Percentiles rank a stretch among this genome's conserved stretches.
Evolutionary conservation across 2,113 vertebrate species (phyloP).

Genomic region (Asarcornis scutulata): DNA sequence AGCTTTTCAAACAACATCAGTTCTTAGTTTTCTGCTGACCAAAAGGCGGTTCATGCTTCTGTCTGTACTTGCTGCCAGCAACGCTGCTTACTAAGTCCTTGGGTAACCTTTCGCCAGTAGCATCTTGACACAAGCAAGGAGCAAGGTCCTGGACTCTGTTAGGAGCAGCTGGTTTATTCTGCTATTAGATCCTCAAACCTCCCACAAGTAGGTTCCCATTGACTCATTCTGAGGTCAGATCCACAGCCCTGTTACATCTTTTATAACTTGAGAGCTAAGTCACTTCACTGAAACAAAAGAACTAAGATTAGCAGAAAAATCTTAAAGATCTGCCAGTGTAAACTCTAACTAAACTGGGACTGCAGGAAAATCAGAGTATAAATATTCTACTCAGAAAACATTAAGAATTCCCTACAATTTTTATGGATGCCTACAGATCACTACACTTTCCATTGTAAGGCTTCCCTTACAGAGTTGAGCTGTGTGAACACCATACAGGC

Average conservation of each 20-base stretch:
- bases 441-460: neutral
- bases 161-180: neutral
- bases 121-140: neutral
- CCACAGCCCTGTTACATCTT: neutral
- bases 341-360: neutral
- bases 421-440: neutral
- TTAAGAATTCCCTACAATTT: neutral
- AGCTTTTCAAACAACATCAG: neutral
- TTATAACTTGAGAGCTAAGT: neutral
- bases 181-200: neutral
- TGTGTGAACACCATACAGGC: neutral
- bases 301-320: neutral
- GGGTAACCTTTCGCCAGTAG: neutral
- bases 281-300: neutral
- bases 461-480: neutral
- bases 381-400: neutral
- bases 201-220: neutral
- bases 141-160: neutral
- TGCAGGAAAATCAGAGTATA: neutral
- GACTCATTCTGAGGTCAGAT: neutral
- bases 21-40: slow-evolving; percentile 30
- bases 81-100: neutral
- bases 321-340: neutral
- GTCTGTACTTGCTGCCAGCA: neutral
- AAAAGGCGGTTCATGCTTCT: neutral